phyloP scores from a whole-genome alignment of 2,888 invertebrate genomes.

The Limenitis camilla region DNA sequence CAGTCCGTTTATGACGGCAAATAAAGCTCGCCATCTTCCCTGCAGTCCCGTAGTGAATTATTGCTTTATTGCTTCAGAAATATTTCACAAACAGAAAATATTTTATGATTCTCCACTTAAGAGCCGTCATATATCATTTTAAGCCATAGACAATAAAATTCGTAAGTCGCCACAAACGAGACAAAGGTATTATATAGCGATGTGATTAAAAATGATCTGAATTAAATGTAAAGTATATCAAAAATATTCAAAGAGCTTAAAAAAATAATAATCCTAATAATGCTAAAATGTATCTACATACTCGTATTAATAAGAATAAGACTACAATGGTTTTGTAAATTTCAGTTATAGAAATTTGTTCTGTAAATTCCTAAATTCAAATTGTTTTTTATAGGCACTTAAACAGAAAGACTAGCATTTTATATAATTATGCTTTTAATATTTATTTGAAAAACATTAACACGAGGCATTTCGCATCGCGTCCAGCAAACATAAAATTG shows the following conservation, averaged over 20 bases:
- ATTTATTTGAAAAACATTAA: conserved; percentile 36
- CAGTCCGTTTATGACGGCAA: conserved; percentile 71
- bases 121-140: conserved; percentile 72
- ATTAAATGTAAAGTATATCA: conserved; percentile 19
- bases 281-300: too few relatives aligned
- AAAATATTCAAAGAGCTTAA: neutral
- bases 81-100: conserved; percentile 75
- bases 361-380: conserved; percentile 16
- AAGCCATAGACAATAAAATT: conserved; percentile 74
- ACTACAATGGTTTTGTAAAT: conserved; percentile 2
- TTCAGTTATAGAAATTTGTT: neutral
- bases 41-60: conserved; percentile 73
- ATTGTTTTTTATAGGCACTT: conserved; percentile 25
- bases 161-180: conserved; percentile 65
- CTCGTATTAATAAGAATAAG: neutral
- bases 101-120: conserved; percentile 74
- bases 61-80: conserved; percentile 75
- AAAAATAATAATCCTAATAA: too few relatives aligned
- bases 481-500: conserved; percentile 64
- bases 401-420: conserved; percentile 24
- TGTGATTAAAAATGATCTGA: conserved; percentile 16
- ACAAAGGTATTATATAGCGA: conserved; percentile 48
- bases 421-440: conserved; percentile 33
- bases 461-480: conserved; percentile 53
- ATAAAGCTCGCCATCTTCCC: conserved; percentile 71